phyloP scores from a whole-genome alignment of 2,888 invertebrate species.

The Parochlus steinenii region DNA sequence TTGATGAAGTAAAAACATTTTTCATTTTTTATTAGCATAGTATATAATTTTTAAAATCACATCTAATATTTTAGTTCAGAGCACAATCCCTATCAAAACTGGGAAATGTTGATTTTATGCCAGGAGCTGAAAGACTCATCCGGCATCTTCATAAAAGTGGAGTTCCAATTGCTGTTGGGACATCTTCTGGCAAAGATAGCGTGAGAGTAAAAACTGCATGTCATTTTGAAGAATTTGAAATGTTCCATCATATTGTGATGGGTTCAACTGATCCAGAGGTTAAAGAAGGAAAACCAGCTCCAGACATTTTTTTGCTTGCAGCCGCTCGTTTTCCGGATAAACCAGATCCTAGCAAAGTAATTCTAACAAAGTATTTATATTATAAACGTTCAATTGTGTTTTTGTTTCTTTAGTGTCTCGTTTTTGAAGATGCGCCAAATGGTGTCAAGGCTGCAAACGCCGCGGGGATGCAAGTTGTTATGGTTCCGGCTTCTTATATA shows the following conservation, averaged over 20 bases:
- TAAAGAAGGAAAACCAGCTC: constrained; percentile 71
- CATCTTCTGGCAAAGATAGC: constrained; percentile 60
- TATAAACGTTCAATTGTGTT: too few relatives aligned
- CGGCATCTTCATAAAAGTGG: constrained; percentile 53
- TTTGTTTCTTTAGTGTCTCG: constrained; percentile 42
- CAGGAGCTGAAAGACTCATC: constrained; percentile 64
- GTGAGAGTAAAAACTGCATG: constrained; percentile 50
- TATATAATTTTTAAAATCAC: too few relatives aligned
- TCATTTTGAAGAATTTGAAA: constrained; percentile 44
- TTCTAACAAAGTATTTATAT: too few relatives aligned
- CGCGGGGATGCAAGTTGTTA: constrained; percentile 64
- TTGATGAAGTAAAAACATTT: too few relatives aligned
- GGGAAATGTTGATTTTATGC: constrained; percentile 22
- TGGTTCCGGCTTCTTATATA: constrained; percentile 45
- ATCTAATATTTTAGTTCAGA: too few relatives aligned
- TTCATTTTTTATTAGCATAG: too few relatives aligned
- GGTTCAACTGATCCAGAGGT: constrained; percentile 74
- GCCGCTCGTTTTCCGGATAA: constrained; percentile 53
- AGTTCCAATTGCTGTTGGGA: constrained; percentile 77
- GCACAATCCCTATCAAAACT: too few relatives aligned
- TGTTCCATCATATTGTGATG: constrained; percentile 62
- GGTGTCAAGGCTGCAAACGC: constrained; percentile 55
- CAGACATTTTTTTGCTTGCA: constrained; percentile 70
- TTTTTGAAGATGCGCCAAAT: constrained; percentile 73
- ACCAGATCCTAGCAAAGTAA: constrained; percentile 42